Evolutionary conservation across 2,113 vertebrate species (phyloP), one percentile per base, ranked within the genome.

Genomic region (Stercorarius parasiticus): DNA sequence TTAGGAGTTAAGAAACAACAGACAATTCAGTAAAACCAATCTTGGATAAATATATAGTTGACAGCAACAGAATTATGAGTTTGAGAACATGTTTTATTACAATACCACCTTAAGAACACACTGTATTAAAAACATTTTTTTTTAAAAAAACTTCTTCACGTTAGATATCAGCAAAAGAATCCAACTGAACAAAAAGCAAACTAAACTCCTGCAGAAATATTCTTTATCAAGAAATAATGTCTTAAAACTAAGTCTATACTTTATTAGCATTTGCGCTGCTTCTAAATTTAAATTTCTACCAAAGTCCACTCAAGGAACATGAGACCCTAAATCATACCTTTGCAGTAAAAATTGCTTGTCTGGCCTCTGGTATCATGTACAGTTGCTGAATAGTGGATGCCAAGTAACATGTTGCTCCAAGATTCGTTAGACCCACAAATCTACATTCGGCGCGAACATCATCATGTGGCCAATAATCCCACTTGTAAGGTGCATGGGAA

Each of bases 391-490:
- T 99, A 81, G 99, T 99, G 77, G 99, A 99, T 72, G 99, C 99
- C 98, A 99, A 98, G 96, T 99, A 99, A 95, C 99, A 99, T 0
- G 99, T 99, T 20, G 99, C 99, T 56, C 99, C 99, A 65, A 99
- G 98, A 97, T 99, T 99, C 56, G 99, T 99, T 23, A 99, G 97
- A 16, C 99, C 99, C 91, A 99, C 99, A 77, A 99, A 99, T 74
- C 99, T 98, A 79, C 99, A 99, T 79, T 99, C 99, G 7, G 99
- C 99, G 12, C 99, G 98, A 19, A 99, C 99, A 34, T 99, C 99
- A 11, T 99, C 99, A 3, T 99, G 99, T 12, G 99, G 99, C 99
- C 99, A 99, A 85, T 99, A 99, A 96, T 99, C 99, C 99, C 99
- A 99, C 80, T 99, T 99, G 92, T 99, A 99, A n/a, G 99, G 99